Evolutionary conservation across 2,888 invertebrate genomes (phyloP).

Genomic region (Glaucopsyche alexis): DNA sequence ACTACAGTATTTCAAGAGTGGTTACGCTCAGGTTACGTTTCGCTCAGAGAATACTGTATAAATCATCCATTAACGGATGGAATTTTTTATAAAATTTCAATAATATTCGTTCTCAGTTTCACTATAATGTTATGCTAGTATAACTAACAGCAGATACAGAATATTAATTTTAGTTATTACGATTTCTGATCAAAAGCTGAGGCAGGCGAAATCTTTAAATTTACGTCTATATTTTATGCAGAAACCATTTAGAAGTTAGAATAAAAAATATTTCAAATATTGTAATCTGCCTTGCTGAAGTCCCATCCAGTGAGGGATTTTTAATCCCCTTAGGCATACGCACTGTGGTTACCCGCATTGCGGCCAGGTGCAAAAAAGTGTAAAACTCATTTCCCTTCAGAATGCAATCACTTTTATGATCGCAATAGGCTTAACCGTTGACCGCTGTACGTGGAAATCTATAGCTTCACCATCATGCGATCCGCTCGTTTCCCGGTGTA

Average conservation of each 20-base stretch:
- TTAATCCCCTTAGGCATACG: constrained; percentile 12
- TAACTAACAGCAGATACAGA: too few relatives aligned
- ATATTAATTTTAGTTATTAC: too few relatives aligned
- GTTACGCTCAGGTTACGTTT: too few relatives aligned
- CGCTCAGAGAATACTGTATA: too few relatives aligned
- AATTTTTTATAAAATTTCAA: too few relatives aligned
- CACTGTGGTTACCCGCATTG: background rate
- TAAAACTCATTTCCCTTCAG: background rate
- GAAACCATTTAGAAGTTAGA: background rate
- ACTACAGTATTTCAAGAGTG: too few relatives aligned
- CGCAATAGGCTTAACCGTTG: background rate
- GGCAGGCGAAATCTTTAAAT: too few relatives aligned
- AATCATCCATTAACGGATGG: too few relatives aligned
- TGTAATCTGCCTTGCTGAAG: background rate
- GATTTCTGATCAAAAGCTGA: too few relatives aligned
- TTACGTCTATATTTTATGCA: background rate
- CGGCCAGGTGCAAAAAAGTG: constrained; percentile 3
- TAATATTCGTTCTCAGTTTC: too few relatives aligned
- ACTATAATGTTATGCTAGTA: too few relatives aligned
- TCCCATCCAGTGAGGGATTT: background rate
- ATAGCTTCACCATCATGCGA: background rate
- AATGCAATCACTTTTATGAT: constrained; percentile 14
- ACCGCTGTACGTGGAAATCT: background rate
- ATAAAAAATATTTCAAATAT: background rate
- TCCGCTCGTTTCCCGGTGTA: background rate